Percentiles rank a stretch among this genome's conserved stretches.
These are phyloP conservation scores for Drosophila lini DNA, from an alignment of 1,140 invertebrate species.

Conservation along the genomic window DNA sequence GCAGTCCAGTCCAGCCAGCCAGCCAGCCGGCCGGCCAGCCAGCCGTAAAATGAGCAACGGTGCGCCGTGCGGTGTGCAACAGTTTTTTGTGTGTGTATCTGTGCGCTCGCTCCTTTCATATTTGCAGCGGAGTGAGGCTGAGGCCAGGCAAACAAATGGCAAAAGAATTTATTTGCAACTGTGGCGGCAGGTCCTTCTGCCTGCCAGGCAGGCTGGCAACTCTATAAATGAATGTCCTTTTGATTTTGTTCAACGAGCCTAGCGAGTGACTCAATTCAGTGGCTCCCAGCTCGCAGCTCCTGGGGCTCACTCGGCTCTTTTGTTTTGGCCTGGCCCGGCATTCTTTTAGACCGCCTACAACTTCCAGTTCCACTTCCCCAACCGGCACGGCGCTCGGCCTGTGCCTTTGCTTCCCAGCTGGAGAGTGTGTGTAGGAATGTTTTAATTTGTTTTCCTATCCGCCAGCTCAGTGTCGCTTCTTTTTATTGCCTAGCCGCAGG, in stretches of 20 bases:
- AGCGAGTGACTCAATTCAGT: conserved; percentile 81
- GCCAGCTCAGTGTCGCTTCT: conserved; percentile 66
- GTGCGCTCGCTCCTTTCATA: conserved; percentile 70
- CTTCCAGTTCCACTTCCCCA: conserved; percentile 23
- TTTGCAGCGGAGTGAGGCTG: conserved; percentile 39
- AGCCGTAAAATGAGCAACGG: conserved; percentile 82
- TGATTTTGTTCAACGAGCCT: conserved; percentile 83
- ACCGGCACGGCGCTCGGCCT: background rate
- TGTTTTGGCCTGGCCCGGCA: conserved; percentile 64
- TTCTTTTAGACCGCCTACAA: conserved; percentile 66
- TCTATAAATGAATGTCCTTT: conserved; percentile 83
- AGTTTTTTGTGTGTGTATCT: conserved; percentile 65
- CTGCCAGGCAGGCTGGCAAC: conserved; percentile 43
- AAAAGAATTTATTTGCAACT: conserved; percentile 82
- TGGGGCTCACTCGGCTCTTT: conserved; percentile 59
- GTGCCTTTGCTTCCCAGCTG: conserved; percentile 28
- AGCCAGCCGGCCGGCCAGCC: conserved; percentile 60
- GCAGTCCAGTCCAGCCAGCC: conserved; percentile 25
- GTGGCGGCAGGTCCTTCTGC: conserved; percentile 40
- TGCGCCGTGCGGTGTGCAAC: conserved; percentile 76
- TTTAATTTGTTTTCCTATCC: conserved; percentile 84
- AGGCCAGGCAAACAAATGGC: conserved; percentile 71
- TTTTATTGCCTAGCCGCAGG: conserved; percentile 77
- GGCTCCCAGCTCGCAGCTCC: conserved; percentile 31
- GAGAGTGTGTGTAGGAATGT: conserved; percentile 77